Evolutionary conservation across 2,113 vertebrate species (phyloP), one percentile per base, ranked within the genome.

Genomic region (Mungos mungo): DNA sequence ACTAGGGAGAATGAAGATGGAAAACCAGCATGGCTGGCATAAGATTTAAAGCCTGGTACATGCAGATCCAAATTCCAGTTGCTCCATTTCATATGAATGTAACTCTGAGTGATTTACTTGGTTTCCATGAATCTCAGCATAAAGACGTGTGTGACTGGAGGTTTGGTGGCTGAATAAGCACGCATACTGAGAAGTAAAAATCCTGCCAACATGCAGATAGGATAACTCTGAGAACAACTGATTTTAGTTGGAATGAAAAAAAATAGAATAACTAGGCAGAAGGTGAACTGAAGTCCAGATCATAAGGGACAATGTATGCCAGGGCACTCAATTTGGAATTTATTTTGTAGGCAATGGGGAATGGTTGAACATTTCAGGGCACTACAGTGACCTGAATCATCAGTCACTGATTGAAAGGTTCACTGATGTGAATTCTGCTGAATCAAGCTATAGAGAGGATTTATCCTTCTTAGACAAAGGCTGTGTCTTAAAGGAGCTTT

Each of bases 401-500:
- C 77, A 33, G 5, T 65, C 66, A 66, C 27, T 35, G 52, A 31
- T 3, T 68, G 35, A 69, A 66, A 93, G 19, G 1, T 41, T 81
- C 54, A 80, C 21, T 15, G 8, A 31, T 31, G 23, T 81, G 5
- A 63, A 81, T 52, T 88, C 31, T 74, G 27, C 35, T 81, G 52
- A n/a, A 47, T 74, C 54, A 90, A 82, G 35, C 23, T n/a, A 81
- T 0, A 35, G 69, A 57, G 31, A 71, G 31, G 47, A 68, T 47
- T 65, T 77, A 71, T 38, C 35, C 47, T 41, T 54, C 15, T 79
- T 38, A 82, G 68, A 76, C 35, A 33, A 97, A 52, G 50, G 6
- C 45, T 92, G 52, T n/a, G 41, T 96, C 88, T 76, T 89, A 88
- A 82, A 74, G 23, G 13, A 91, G 31, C 11, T 93, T 86, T 86